Evolutionary conservation across 2,113 vertebrate species (phyloP).

Genomic region (Gallinago media): DNA sequence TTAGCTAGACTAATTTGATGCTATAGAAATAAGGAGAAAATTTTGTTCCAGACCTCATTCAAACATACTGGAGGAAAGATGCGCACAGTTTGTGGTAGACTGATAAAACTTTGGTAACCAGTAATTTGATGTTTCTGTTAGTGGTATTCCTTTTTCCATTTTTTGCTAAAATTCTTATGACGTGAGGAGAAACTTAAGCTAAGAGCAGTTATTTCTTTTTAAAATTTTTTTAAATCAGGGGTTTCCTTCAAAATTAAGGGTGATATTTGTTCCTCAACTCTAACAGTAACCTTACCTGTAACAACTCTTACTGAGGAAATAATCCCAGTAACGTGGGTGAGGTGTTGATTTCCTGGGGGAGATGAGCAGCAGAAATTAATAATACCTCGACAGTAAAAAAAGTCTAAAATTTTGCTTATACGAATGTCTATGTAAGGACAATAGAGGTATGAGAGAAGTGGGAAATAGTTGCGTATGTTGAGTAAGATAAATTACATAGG

Average conservation of each 20-base stretch:
- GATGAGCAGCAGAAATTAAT: background rate
- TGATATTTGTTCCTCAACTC: background rate
- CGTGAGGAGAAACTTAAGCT: background rate
- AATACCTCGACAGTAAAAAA: background rate
- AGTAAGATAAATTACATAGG: background rate
- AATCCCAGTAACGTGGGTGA: background rate
- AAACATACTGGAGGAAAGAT: background rate
- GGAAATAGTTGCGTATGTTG: background rate
- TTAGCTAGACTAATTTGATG: background rate
- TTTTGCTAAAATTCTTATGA: background rate
- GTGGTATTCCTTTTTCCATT: background rate
- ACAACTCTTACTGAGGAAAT: background rate
- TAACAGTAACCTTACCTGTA: background rate
- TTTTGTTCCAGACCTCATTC: background rate
- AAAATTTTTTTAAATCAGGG: background rate
- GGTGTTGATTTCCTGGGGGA: background rate
- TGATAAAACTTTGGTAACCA: background rate
- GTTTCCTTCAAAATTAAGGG: background rate
- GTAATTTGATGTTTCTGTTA: background rate
- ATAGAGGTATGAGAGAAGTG: background rate
- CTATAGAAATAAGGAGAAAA: background rate
- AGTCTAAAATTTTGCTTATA: background rate
- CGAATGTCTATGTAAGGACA: background rate
- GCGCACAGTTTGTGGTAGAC: background rate
- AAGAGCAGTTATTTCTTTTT: background rate